A percentile compares a stretch with the other conserved stretches of the same genome.
These are phyloP conservation scores for Linnaemya tessellans DNA, from an alignment of 2,888 invertebrate genomes.

Conservation along the genomic window DNA sequence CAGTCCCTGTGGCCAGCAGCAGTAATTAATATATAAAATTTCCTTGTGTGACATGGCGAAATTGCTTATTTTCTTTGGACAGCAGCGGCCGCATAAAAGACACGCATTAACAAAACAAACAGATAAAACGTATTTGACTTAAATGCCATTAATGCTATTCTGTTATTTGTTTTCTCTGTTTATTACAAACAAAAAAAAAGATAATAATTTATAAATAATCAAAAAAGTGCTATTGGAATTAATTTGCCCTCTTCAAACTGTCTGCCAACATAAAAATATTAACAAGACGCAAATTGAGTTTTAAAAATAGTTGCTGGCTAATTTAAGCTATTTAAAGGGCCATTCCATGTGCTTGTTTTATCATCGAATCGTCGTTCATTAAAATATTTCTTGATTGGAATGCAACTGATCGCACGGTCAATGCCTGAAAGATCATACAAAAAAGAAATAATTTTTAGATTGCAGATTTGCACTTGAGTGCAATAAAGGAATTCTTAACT, in stretches of 20 bases:
- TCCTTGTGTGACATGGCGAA: not conserved
- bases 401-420: too few relatives aligned
- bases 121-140: not conserved
- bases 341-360: too few relatives aligned
- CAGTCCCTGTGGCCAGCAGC: not conserved
- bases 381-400: too few relatives aligned
- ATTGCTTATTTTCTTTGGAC: not conserved
- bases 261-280: not conserved
- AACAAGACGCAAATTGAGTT: not conserved
- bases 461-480: too few relatives aligned
- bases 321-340: not conserved
- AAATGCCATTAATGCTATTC: not conserved
- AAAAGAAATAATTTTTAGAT: too few relatives aligned
- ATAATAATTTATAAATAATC: not conserved
- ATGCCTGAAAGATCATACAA: too few relatives aligned
- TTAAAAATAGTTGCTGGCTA: not conserved
- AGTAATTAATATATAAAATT: constrained; percentile 34
- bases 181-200: too few relatives aligned
- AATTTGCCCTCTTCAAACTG: not conserved
- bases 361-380: too few relatives aligned
- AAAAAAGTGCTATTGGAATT: not conserved
- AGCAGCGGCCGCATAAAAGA: not conserved
- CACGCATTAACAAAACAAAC: not conserved
- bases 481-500: too few relatives aligned
- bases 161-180: not conserved